Conservation (phyloP, 2,888 invertebrate genomes). For the Limnephilus rhombicus region DNA sequence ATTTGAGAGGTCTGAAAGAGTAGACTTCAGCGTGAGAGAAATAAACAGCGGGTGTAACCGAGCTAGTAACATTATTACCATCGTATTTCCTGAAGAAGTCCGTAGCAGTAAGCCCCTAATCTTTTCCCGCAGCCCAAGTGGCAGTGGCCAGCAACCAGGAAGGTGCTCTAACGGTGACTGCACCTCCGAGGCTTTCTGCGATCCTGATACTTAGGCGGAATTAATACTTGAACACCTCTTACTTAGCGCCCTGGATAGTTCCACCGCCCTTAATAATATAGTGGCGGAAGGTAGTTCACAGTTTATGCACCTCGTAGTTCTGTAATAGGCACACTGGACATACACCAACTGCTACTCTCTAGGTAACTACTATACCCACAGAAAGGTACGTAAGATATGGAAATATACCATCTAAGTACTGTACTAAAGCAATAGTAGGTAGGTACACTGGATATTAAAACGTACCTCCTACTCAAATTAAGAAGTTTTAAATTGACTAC, state of each 20-base stretch:
- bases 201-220: background rate
- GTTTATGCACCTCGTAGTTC: background rate
- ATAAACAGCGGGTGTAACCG: background rate
- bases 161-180: slow-evolving; percentile 24
- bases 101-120: slow-evolving; percentile 42
- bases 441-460: too few relatives aligned
- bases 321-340: background rate
- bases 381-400: too few relatives aligned
- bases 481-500: too few relatives aligned
- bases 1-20: background rate
- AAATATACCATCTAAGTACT: too few relatives aligned
- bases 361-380: too few relatives aligned
- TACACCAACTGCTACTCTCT: too few relatives aligned
- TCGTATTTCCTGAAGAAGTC: slow-evolving; percentile 41
- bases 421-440: too few relatives aligned
- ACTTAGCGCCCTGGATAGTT: slow-evolving; percentile 16
- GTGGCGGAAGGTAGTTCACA: background rate
- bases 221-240: slow-evolving; percentile 18
- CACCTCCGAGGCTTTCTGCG: slow-evolving; percentile 35
- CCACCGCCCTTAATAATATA: background rate
- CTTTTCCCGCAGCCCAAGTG: slow-evolving; percentile 40
- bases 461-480: too few relatives aligned
- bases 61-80: slow-evolving; percentile 35
- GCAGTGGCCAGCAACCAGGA: slow-evolving; percentile 33
- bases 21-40: background rate